Evolutionary conservation across 2,797 vertebrate species (phyloP).

Genomic region (Microctenopoma stevenorrisi): DNA sequence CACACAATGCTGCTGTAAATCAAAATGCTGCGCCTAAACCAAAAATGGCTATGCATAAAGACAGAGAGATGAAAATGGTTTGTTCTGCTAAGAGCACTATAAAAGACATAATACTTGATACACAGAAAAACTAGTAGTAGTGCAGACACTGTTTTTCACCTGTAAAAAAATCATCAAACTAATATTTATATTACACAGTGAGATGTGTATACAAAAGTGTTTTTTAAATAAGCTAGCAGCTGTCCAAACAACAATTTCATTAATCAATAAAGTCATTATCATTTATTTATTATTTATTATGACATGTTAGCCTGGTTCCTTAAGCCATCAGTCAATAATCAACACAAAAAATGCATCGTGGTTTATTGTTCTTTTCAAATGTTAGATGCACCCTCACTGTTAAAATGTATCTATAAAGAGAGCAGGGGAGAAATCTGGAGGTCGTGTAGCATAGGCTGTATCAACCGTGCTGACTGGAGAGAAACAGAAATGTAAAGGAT

Average conservation of each 20-base stretch:
- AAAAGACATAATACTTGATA: constrained; percentile 27
- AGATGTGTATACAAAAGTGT: no score
- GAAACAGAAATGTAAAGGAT: constrained; percentile 66
- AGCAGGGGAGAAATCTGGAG: constrained; percentile 17
- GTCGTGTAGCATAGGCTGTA: constrained; percentile 39
- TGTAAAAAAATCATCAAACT: no score
- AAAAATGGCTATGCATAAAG: constrained; percentile 69
- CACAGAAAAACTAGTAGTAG: constrained; percentile 9
- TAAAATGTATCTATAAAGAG: constrained; percentile 8
- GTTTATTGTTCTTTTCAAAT: constrained; percentile 27
- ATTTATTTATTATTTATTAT: no score
- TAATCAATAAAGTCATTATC: no score
- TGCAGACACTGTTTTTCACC: no score
- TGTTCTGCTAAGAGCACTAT: constrained; percentile 62
- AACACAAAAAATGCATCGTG: constrained; percentile 38
- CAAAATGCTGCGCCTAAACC: constrained; percentile 16
- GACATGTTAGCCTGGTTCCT: constrained; percentile 8
- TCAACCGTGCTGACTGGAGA: constrained; percentile 57
- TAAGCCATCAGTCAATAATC: constrained; percentile 57
- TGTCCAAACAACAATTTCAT: no score
- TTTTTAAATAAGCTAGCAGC: no score
- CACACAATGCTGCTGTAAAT: constrained; percentile 41
- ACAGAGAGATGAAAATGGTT: constrained; percentile 34
- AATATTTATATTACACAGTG: no score
- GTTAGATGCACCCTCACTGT: constrained; percentile 16